Conservation (phyloP, 2,888 invertebrate genomes). For the Gastrophysa polygoni region DNA sequence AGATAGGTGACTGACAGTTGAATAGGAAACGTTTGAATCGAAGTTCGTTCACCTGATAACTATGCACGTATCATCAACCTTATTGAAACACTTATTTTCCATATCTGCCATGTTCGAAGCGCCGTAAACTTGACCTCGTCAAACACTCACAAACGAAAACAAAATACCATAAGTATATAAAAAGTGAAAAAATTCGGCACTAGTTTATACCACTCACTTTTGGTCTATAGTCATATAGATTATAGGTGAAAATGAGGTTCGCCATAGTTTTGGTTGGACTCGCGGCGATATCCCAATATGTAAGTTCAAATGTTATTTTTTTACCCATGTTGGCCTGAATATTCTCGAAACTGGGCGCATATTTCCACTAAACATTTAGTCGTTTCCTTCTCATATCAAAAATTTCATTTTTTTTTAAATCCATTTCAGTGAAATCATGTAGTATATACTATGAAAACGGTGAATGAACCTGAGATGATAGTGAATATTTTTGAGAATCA, state of each 20-base stretch:
- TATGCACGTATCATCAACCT: background rate
- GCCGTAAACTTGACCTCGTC: conserved; percentile 28
- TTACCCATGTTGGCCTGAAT: too few species aligned
- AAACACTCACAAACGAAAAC: conserved; percentile 27
- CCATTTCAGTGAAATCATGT: too few species aligned
- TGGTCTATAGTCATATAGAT: conserved; percentile 36
- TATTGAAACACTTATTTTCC: background rate
- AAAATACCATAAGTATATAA: conserved; percentile 29
- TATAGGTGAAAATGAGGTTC: conserved; percentile 32
- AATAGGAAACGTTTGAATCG: background rate
- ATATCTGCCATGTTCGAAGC: conserved; percentile 12
- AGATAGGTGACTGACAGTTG: background rate
- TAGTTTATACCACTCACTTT: conserved; percentile 28
- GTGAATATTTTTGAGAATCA: too few species aligned
- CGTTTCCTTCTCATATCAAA: too few species aligned
- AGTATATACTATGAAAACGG: too few species aligned
- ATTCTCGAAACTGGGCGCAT: too few species aligned
- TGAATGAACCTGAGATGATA: too few species aligned
- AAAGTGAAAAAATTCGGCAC: conserved; percentile 20
- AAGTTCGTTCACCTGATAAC: background rate
- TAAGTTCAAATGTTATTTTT: conserved; percentile 29
- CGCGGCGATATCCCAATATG: conserved; percentile 28
- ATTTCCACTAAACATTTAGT: too few species aligned
- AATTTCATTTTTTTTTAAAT: too few species aligned
- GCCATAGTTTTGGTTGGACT: conserved; percentile 27